Percentiles rank a stretch among this genome's conserved stretches.
Conservation (phyloP, 2,888 invertebrate species). For the Carcina quercana region DNA sequence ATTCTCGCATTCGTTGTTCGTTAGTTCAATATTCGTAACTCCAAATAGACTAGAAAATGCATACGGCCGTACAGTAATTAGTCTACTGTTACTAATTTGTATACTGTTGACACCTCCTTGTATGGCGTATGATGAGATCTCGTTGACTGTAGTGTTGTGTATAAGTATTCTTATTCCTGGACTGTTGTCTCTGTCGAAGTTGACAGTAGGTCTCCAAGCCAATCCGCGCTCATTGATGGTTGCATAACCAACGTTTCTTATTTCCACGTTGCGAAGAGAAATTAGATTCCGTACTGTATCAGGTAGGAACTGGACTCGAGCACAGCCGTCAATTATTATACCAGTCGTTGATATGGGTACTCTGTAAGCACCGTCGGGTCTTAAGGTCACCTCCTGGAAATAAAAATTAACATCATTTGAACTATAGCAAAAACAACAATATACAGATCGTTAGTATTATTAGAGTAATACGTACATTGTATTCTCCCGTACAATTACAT, state of each 20-base stretch:
- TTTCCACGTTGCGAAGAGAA: constrained; percentile 76
- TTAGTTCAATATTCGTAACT: constrained; percentile 77
- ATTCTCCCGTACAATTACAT: constrained; percentile 69
- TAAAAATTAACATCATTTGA: no score
- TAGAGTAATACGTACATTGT: constrained; percentile 43
- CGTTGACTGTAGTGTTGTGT: constrained; percentile 63
- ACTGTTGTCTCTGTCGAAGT: constrained; percentile 79
- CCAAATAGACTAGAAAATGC: constrained; percentile 83
- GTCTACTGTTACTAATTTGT: constrained; percentile 74
- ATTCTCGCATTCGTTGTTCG: constrained; percentile 73
- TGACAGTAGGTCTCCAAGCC: constrained; percentile 72
- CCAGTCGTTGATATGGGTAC: constrained; percentile 68
- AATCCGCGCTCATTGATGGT: constrained; percentile 76
- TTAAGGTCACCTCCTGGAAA: constrained; percentile 74
- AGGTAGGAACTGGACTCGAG: constrained; percentile 70
- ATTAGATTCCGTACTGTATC: constrained; percentile 76
- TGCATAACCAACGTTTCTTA: constrained; percentile 77
- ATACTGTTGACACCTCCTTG: constrained; percentile 83
- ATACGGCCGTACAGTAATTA: constrained; percentile 79
- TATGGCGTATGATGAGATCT: constrained; percentile 77
- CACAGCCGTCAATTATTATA: constrained; percentile 80
- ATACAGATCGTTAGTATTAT: background rate
- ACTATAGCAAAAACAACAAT: background rate
- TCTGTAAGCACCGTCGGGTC: constrained; percentile 70
- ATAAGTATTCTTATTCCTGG: constrained; percentile 70